Evolutionary conservation across 2,113 vertebrate genomes (phyloP), one percentile per base, ranked within the genome.

Genomic region (Mystacornis crossleyi): DNA sequence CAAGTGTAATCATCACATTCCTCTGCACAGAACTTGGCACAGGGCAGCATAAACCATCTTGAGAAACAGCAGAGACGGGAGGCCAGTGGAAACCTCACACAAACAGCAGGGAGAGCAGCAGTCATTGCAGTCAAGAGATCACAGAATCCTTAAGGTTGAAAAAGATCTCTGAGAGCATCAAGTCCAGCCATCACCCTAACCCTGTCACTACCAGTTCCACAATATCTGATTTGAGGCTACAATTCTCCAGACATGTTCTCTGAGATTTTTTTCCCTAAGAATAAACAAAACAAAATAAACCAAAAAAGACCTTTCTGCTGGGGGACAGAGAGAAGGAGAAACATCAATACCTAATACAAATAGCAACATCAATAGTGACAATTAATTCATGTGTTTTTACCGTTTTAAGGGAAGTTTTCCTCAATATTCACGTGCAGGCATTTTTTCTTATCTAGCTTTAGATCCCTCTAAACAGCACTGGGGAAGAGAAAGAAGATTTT

Each of bases 1-100:
- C 82, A 92, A 96, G 60, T 4, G 40, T 8, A 90, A 90, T 83
- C 72, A 94, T 54, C 48, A 19, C 72, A 69, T 84, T 90, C 51
- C 75, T 72, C 71, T 57, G 60, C 43, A 47, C 36, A 71, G 67
- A 81, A 90, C 77, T 61, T 61, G 69, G 78, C 72, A 84, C 47
- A 34, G 60, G n/a, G 69, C 71, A 92, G 51, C 40, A 48, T 13
- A 86, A 93, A 81, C 48, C 77, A 48, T 61, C 69, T 24, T 40
- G 69, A 86, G 82, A 48, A 71, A 83, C 2, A 4, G 55, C 85
- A 86, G 58, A 33, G 64, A 72, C 0, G 0, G 0, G 54, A 69
- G 71, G 47, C 67, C 72, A 73, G 40, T 4, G 23, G 36, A 71
- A 94, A 78, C 69, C 38, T 61, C 80, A 40, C 29, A 17, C 1